A percentile compares a stretch with the other conserved stretches of the same genome.
Evolutionary conservation across 2,888 invertebrate species (phyloP).

Genomic region (Troilus luridus): DNA sequence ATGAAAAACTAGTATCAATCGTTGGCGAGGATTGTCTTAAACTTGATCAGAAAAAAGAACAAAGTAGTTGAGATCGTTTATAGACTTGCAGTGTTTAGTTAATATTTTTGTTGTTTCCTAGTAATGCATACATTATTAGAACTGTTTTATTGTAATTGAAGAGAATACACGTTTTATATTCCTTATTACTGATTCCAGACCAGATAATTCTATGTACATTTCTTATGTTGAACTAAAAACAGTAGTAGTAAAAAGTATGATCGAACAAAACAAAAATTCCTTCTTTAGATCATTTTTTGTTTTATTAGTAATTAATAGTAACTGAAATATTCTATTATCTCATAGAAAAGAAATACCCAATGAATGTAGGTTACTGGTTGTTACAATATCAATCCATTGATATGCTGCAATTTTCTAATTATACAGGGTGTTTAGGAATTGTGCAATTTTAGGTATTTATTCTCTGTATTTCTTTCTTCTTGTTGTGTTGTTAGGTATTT

Average conservation of each 20-base stretch:
- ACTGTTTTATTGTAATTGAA: neutral
- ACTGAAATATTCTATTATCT: no score
- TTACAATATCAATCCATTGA: no score
- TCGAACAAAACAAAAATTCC: neutral
- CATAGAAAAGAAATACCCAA: no score
- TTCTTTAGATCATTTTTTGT: no score
- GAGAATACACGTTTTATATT: neutral
- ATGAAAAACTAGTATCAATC: slow-evolving; percentile 58
- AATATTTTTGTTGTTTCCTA: neutral
- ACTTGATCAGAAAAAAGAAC: slow-evolving; percentile 33
- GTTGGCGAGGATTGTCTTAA: slow-evolving; percentile 59
- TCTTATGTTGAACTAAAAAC: neutral
- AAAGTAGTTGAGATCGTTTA: slow-evolving; percentile 7
- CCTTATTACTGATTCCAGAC: neutral
- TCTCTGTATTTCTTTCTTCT: no score
- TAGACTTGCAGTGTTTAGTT: neutral
- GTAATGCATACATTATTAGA: neutral
- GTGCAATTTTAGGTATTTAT: no score
- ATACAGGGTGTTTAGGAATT: no score
- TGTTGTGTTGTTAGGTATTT: no score
- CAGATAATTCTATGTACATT: neutral
- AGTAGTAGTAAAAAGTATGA: neutral
- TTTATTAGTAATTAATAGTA: no score
- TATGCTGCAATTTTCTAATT: no score
- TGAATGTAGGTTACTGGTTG: no score